Evolutionary conservation across 2,113 vertebrate genomes (phyloP).

Genomic region (Tamias sibiricus): DNA sequence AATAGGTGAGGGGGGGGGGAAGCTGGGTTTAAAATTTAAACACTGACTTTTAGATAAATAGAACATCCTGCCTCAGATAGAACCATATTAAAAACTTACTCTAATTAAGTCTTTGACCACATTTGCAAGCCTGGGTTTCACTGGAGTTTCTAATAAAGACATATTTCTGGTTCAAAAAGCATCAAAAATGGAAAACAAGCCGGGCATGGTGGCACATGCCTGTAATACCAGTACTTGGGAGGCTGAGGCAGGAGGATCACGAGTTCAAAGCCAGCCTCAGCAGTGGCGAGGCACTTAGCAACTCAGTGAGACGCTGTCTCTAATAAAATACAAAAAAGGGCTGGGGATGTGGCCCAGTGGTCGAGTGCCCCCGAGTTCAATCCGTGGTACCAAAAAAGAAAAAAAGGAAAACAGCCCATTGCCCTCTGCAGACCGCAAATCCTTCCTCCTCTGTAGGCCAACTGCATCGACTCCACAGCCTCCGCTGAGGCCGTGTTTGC

Average conservation of each 20-base stretch:
- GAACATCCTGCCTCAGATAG: background rate
- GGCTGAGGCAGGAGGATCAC: too few relatives aligned
- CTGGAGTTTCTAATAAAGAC: background rate
- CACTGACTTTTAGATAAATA: background rate
- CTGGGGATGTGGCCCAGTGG: too few relatives aligned
- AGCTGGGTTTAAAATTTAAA: background rate
- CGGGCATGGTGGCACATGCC: too few relatives aligned
- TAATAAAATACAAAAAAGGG: too few relatives aligned
- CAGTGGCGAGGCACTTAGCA: too few relatives aligned
- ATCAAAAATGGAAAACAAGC: background rate
- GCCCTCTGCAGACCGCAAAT: background rate
- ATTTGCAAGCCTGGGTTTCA: background rate
- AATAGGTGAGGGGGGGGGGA: background rate
- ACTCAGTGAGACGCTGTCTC: too few relatives aligned
- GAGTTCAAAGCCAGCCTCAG: too few relatives aligned
- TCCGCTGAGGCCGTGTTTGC: constrained; percentile 95
- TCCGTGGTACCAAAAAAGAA: too few relatives aligned
- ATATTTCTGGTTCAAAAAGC: background rate
- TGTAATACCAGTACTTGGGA: too few relatives aligned
- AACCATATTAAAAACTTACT: background rate
- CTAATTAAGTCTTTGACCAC: background rate
- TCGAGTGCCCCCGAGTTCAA: too few relatives aligned
- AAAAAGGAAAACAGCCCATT: background rate
- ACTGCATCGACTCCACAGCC: constrained; percentile 97
- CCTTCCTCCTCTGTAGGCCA: constrained; percentile 87